Base-by-base conservation (phyloP, 2,888 invertebrate species). In the Mythimna loreyi region DNA sequence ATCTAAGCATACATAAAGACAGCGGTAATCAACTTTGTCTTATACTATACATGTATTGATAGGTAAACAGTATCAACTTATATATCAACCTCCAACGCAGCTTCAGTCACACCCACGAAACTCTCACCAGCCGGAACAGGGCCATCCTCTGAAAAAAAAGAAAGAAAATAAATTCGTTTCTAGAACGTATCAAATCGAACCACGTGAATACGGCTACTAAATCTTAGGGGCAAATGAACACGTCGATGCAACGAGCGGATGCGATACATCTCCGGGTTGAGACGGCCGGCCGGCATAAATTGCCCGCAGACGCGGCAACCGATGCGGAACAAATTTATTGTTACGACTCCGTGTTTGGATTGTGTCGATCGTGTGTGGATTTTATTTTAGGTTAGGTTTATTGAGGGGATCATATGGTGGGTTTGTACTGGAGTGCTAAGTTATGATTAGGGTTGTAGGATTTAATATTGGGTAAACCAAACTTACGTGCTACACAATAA, bases 221-320 rank as follows among this genome's bases (percentile, higher is more conserved):
- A 91, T 91, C 90, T 89, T 85, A 65, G 68, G 85, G 84, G 85
- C 90, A 92, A 92, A 92, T 92, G 93, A 92, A 92, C 91, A 91
- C 87, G 92, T 92, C 92, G 80, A 84, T 86, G 85, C 85, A 86
- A 82, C 85, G 88, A 91, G 90, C 91, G 91, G 92, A 92, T 88
- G 86, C 91, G 85, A 93, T 93, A 92, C 92, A 92, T 93, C 91
- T 91, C 89, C 75, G 83, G 85, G 66, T 81, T 71, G 87, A 86
- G 85, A 85, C 87, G 84, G 86, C 66, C 71, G 84, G 87, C 83
- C 85, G 84, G 88, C 90, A 91, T 93, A 92, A 92, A 92, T 92
- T 89, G 90, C 80, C 76, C 72, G 87, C 87, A 85, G 90, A 90
- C 89, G 87, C 87, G 83, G 88, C 88, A 91, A 90, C 87, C 90